Percentiles rank a stretch among this genome's conserved stretches.
Conservation (phyloP, 1,140 invertebrate species). For the Diprion similis region DNA sequence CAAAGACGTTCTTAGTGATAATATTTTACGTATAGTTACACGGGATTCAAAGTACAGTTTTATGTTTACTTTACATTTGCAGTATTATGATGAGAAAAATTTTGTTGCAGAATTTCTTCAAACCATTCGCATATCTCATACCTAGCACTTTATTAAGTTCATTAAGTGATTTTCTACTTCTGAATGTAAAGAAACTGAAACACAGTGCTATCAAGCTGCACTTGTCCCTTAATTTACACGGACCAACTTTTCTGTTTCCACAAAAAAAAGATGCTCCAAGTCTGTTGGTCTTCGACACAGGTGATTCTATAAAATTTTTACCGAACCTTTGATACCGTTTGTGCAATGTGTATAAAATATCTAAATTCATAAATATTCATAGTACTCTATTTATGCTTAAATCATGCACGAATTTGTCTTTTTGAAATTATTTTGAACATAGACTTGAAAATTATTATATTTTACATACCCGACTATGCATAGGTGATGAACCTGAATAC, state of each 20-base stretch:
- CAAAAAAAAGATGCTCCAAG: conserved; percentile 82
- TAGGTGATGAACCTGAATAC: too few relatives aligned
- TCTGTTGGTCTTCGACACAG: conserved; percentile 79
- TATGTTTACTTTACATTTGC: conserved; percentile 39
- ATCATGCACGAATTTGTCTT: too few relatives aligned
- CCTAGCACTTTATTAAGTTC: conserved; percentile 31
- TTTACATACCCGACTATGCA: too few relatives aligned
- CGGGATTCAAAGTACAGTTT: conserved; percentile 36
- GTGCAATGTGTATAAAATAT: too few relatives aligned
- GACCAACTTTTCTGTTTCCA: conserved; percentile 78
- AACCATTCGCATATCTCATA: conserved; percentile 63
- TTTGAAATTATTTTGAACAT: too few relatives aligned
- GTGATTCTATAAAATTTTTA: conserved; percentile 49
- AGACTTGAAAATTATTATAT: too few relatives aligned
- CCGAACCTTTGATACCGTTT: background rate
- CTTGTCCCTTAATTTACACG: conserved; percentile 75
- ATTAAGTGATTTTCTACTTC: conserved; percentile 36
- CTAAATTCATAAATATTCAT: background rate
- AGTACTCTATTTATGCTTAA: background rate
- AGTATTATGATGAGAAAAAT: conserved; percentile 32
- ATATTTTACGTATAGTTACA: background rate
- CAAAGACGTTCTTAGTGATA: background rate
- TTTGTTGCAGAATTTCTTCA: conserved; percentile 70
- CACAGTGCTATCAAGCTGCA: conserved; percentile 70
- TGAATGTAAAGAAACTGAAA: conserved; percentile 62